Conservation (phyloP, 2,797 vertebrate species). For the Myotis pilosus region DNA sequence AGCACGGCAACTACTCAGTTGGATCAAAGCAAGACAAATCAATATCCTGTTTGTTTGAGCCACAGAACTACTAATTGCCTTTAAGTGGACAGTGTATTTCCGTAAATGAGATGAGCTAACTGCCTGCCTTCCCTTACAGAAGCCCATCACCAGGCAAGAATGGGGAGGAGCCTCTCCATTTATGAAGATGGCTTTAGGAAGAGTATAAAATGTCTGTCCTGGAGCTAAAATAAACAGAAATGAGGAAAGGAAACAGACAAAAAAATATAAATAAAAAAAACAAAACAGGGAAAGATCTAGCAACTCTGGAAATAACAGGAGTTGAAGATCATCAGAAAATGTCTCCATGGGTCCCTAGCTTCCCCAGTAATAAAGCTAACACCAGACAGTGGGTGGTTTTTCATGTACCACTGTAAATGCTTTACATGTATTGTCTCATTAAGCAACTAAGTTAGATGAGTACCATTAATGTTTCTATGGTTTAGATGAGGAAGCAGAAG, state of each 20-base stretch:
- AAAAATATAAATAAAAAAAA: not conserved
- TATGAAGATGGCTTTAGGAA: not conserved
- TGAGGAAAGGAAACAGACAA: not conserved
- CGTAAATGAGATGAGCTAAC: slow-evolving; percentile 14
- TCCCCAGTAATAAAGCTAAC: not conserved
- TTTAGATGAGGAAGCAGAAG: slow-evolving; percentile 33
- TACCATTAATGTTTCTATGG: not conserved
- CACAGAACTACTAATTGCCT: slow-evolving; percentile 52
- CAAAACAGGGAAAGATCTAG: not conserved
- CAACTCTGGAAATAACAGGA: not conserved
- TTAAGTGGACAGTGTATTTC: slow-evolving; percentile 42
- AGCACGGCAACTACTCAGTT: not conserved
- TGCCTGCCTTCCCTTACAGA: not conserved
- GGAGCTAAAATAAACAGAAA: not conserved
- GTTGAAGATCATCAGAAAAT: not conserved
- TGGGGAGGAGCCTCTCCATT: not conserved
- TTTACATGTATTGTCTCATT: not conserved
- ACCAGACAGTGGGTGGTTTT: not conserved
- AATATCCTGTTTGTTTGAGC: slow-evolving; percentile 53
- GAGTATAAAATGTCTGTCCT: not conserved
- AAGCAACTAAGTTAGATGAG: not conserved
- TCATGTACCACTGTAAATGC: not conserved
- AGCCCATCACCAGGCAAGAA: not conserved
- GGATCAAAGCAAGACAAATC: slow-evolving; percentile 40
- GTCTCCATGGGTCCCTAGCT: not conserved